Conservation (phyloP, 2,888 invertebrate species). For the Melanophora roralis region DNA sequence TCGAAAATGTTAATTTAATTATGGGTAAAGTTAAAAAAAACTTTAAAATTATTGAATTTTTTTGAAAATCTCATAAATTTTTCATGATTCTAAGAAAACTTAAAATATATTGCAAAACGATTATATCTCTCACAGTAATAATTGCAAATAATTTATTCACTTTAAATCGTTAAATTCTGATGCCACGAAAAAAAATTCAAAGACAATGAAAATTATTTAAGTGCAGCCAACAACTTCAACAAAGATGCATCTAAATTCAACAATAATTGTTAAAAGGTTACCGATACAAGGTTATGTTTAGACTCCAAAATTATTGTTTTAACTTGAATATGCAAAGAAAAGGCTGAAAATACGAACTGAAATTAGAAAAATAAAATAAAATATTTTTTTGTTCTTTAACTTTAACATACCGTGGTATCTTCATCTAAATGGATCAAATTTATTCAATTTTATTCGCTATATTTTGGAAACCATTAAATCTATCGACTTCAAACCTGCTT, state of each 20-base stretch:
- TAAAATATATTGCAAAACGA: neutral
- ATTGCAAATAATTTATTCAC: constrained; percentile 33
- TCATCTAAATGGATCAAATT: too few relatives aligned
- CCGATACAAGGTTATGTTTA: constrained; percentile 49
- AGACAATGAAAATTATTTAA: constrained; percentile 28
- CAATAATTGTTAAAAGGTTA: constrained; percentile 46
- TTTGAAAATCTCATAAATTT: constrained; percentile 27
- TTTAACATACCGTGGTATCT: too few relatives aligned
- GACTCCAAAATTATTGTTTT: constrained; percentile 28
- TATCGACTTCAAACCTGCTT: too few relatives aligned
- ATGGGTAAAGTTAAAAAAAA: too few relatives aligned
- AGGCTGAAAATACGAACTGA: too few relatives aligned
- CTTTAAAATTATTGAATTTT: neutral
- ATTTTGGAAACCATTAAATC: too few relatives aligned
- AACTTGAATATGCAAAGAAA: too few relatives aligned
- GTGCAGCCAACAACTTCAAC: neutral
- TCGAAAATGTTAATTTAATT: too few relatives aligned
- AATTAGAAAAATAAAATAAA: too few relatives aligned
- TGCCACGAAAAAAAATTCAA: neutral
- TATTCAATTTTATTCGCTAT: too few relatives aligned
- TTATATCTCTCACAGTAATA: constrained; percentile 18
- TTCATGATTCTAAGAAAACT: neutral
- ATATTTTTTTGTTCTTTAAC: too few relatives aligned
- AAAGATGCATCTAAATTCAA: constrained; percentile 16
- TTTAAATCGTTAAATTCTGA: constrained; percentile 17